Percentiles rank a stretch among this genome's conserved stretches.
Evolutionary conservation across 2,888 invertebrate genomes (phyloP).

Genomic region (Ichneumoninae sp.): DNA sequence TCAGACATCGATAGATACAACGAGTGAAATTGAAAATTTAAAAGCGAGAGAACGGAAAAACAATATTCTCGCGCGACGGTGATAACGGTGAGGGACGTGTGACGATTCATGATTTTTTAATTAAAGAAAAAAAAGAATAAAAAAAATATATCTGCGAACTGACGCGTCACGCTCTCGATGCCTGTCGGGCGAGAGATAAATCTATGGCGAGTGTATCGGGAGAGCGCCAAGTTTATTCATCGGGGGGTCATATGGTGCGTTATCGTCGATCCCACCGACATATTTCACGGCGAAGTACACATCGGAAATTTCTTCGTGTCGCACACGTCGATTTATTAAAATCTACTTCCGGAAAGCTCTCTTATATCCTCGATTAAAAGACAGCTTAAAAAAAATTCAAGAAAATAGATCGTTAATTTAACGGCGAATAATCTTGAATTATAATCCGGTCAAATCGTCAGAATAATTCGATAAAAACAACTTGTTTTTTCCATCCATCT

Average conservation of each 20-base stretch:
- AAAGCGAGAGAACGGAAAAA: slow-evolving; percentile 16
- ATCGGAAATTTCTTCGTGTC: slow-evolving; percentile 4
- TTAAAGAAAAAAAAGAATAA: slow-evolving; percentile 11
- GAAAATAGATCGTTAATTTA: neutral
- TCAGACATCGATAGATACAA: slow-evolving; percentile 56
- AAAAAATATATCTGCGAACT: slow-evolving; percentile 49
- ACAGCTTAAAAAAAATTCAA: neutral
- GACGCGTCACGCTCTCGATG: slow-evolving; percentile 36
- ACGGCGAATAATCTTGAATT: too few relatives aligned
- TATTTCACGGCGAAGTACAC: neutral
- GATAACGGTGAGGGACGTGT: slow-evolving; percentile 6
- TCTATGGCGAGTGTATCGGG: slow-evolving; percentile 28
- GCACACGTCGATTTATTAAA: neutral
- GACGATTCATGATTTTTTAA: slow-evolving; percentile 59
- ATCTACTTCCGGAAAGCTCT: neutral
- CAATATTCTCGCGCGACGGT: neutral
- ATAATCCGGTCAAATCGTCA: too few relatives aligned
- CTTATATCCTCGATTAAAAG: neutral
- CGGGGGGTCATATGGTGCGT: slow-evolving; percentile 29
- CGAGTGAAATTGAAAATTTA: slow-evolving; percentile 54
- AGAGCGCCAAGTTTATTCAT: slow-evolving; percentile 40
- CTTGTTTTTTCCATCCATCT: too few relatives aligned
- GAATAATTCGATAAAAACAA: too few relatives aligned
- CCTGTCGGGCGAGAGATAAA: slow-evolving; percentile 49
- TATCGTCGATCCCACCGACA: slow-evolving; percentile 20